Conservation (phyloP, 2,113 vertebrate genomes). For the Oenanthe melanoleuca region DNA sequence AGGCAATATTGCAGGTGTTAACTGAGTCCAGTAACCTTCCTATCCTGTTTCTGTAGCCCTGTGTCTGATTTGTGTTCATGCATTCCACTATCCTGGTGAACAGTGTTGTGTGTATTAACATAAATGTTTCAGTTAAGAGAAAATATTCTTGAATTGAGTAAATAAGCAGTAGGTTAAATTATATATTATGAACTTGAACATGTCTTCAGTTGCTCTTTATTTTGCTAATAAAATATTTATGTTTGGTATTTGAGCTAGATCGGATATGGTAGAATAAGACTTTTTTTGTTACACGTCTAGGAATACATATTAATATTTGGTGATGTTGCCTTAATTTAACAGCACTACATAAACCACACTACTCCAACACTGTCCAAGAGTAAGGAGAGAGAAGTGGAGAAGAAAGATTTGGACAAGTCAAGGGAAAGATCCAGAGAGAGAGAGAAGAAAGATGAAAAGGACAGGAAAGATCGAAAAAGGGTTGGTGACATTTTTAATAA, state of each 20-base stretch:
- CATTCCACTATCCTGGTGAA: not conserved
- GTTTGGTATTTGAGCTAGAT: not conserved
- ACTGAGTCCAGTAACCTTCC: not conserved
- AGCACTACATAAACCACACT: constrained; percentile 91
- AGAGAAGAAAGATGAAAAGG: constrained; percentile 91
- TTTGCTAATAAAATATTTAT: not conserved
- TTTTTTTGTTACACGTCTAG: constrained; percentile 32
- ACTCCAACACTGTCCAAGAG: constrained; percentile 86
- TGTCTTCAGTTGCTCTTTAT: not conserved
- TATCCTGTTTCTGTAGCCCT: not conserved
- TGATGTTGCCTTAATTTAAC: constrained; percentile 84
- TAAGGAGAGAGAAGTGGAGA: constrained; percentile 90
- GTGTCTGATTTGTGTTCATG: not conserved
- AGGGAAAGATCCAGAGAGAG: constrained; percentile 90
- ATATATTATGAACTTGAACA: not conserved
- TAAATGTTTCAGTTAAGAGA: not conserved
- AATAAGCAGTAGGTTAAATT: not conserved
- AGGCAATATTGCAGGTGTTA: not conserved
- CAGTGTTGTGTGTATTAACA: not conserved
- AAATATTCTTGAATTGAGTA: not conserved
- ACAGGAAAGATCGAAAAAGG: constrained; percentile 90
- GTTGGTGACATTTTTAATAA: constrained; percentile 77
- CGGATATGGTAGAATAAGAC: not conserved
- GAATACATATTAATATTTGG: constrained; percentile 71
- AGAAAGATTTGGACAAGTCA: constrained; percentile 90